Evolutionary conservation across 2,113 vertebrate genomes (phyloP), one percentile per base, ranked within the genome.

Genomic region (Hemiscyllium ocellatum): DNA sequence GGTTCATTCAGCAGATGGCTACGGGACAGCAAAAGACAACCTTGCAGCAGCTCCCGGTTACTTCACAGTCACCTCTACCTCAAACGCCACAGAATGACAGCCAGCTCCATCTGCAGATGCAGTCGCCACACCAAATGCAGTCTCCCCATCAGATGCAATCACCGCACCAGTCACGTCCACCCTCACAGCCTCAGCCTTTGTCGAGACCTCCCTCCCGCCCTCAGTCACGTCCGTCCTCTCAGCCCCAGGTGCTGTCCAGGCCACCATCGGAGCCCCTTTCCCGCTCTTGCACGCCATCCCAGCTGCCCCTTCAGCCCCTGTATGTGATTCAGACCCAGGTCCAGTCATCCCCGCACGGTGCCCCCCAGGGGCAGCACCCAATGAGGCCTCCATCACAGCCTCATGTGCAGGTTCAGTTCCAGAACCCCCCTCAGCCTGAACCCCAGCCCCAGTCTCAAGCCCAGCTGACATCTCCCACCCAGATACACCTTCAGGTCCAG

Each of bases 291-390:
- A 98, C 98, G 0, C 98, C 97, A 0, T 98, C 98, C 0, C 97
- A 97, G 94, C 96, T 96, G 0, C 96, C 98, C 26, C 97, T 98
- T 87, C 97, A 98, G 0, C 97, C 97, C 2, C 97, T 99, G 78
- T 98, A 98, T 47, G 98, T 98, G 91, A 97, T 99, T 96, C 98
- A 98, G 95, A 98, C 98, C 96, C 98, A 98, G 89, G 97, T 98
- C 0, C 96, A 97, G 0, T 97, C 97, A 2, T 97, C 97, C 65
- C 98, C 98, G 13, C 98, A 97, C 0, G 96, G 52, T 0, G 95
- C 95, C 76, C n/a, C 95, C 0, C 76, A 86, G n/a, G 37, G 61
- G 1, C 29, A 56, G 33, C 76, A 66, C 76, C 95, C 95, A 0
- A 86, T 95, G 72, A 96, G 95, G 76, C 96, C 96, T 0, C 95